Conservation (phyloP, 2,888 invertebrate species). For the Corbicula japonica region DNA sequence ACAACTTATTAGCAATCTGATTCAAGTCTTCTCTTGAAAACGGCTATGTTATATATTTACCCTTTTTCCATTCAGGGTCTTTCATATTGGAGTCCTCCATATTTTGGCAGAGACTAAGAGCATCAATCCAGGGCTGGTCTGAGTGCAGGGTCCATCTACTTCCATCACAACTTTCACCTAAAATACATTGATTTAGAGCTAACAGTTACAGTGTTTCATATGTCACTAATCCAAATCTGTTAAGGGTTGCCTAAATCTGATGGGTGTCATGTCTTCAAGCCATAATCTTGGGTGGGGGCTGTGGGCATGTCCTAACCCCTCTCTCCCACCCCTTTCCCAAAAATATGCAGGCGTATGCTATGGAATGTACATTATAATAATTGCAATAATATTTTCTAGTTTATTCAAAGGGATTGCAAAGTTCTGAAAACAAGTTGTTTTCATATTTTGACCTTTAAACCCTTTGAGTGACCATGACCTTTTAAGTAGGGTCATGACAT, state of each 20-base stretch:
- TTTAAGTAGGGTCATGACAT: no score
- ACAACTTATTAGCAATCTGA: background rate
- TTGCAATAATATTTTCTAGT: no score
- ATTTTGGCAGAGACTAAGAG: constrained; percentile 20
- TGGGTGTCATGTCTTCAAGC: no score
- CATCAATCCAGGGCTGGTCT: constrained; percentile 39
- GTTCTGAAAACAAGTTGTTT: no score
- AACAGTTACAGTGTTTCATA: background rate
- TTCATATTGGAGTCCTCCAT: constrained; percentile 25
- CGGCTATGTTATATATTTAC: background rate
- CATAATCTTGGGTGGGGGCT: no score
- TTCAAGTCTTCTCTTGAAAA: background rate
- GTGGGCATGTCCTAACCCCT: no score
- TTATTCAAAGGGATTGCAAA: no score
- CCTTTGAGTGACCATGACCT: no score
- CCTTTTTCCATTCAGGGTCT: constrained; percentile 24
- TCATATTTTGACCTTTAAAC: no score
- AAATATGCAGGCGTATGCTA: no score
- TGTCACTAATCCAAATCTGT: background rate
- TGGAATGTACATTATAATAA: no score
- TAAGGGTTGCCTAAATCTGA: background rate
- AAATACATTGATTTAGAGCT: background rate
- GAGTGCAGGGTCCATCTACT: constrained; percentile 26
- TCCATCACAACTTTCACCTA: constrained; percentile 34
- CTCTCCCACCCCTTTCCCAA: no score